Percentiles rank a stretch among this genome's conserved stretches.
Conservation (phyloP, 2,888 invertebrate species). For the Dynastes grantii region DNA sequence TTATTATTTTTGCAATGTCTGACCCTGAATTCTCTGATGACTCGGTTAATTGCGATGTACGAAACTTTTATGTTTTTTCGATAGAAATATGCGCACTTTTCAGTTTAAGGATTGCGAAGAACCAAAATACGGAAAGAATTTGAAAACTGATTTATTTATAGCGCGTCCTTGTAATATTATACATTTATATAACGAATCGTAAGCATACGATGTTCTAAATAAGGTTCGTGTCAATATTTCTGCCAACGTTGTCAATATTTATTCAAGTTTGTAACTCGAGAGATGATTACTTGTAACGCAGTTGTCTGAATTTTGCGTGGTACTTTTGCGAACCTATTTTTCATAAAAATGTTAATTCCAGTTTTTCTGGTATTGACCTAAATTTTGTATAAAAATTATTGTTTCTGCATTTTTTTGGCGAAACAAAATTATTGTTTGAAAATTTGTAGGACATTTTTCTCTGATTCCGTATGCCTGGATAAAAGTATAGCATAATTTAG, state of each 20-base stretch:
- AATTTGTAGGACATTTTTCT: too few species aligned
- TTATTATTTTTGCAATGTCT: background rate
- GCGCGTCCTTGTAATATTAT: background rate
- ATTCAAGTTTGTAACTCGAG: slow-evolving; percentile 15
- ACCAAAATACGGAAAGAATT: background rate
- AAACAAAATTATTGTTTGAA: too few species aligned
- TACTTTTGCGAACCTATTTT: background rate
- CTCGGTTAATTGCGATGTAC: background rate
- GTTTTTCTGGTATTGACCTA: slow-evolving; percentile 4
- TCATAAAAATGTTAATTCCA: background rate
- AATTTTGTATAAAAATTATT: background rate
- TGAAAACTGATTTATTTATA: slow-evolving; percentile 3
- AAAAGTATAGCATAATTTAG: too few species aligned
- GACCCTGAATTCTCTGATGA: background rate
- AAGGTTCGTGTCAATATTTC: slow-evolving; percentile 29
- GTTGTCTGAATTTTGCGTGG: background rate
- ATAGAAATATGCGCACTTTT: background rate
- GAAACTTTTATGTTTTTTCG: background rate
- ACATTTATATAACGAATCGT: slow-evolving; percentile 5
- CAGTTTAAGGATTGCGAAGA: background rate
- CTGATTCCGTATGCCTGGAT: too few species aligned
- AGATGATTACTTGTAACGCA: background rate
- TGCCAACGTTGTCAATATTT: slow-evolving; percentile 22
- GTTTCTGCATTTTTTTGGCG: too few species aligned
- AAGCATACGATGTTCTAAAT: background rate